Evolutionary conservation across 2,888 invertebrate species (phyloP).

Genomic region (Drosophila leonis): DNA sequence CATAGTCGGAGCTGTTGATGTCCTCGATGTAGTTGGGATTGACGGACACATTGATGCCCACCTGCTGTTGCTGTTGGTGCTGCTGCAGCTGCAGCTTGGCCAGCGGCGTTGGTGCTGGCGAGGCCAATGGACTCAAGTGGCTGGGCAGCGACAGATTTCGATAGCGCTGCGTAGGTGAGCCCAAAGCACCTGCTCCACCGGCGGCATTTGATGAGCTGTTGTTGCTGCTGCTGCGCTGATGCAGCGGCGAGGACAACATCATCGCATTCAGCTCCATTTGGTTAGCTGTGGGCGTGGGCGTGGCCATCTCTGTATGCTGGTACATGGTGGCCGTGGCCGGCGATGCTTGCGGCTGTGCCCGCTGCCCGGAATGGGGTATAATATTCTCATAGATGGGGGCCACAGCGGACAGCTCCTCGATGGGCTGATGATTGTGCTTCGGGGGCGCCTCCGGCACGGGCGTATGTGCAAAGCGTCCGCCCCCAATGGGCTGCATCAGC

Average conservation of each 20-base stretch:
- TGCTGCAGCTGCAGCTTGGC: constrained; percentile 78
- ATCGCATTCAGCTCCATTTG: constrained; percentile 68
- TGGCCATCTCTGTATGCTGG: constrained; percentile 81
- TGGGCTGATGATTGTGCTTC: constrained; percentile 32
- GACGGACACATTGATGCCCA: constrained; percentile 83
- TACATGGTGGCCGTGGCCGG: constrained; percentile 84
- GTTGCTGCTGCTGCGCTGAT: constrained; percentile 80
- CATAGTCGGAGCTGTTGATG: constrained; percentile 92
- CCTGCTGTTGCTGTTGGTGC: constrained; percentile 63
- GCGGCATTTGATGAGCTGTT: constrained; percentile 11
- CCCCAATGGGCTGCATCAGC: constrained; percentile 84
- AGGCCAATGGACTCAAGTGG: constrained; percentile 70
- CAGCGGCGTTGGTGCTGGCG: constrained; percentile 54
- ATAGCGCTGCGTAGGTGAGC: constrained; percentile 81
- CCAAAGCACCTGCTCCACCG: constrained; percentile 2
- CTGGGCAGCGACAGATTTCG: constrained; percentile 84
- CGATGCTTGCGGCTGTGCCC: constrained; percentile 85
- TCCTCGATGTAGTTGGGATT: constrained; percentile 88
- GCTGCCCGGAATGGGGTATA: constrained; percentile 87
- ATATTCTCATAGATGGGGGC: constrained; percentile 89
- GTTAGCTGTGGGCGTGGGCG: constrained; percentile 46
- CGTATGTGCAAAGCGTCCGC: constrained; percentile 84
- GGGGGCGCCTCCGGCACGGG: constrained; percentile 86
- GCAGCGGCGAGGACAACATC: constrained; percentile 80
- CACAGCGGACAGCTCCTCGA: constrained; percentile 77